phyloP scores from a whole-genome alignment of 2,113 vertebrate genomes.

The Sphaerodactylus townsendi region DNA sequence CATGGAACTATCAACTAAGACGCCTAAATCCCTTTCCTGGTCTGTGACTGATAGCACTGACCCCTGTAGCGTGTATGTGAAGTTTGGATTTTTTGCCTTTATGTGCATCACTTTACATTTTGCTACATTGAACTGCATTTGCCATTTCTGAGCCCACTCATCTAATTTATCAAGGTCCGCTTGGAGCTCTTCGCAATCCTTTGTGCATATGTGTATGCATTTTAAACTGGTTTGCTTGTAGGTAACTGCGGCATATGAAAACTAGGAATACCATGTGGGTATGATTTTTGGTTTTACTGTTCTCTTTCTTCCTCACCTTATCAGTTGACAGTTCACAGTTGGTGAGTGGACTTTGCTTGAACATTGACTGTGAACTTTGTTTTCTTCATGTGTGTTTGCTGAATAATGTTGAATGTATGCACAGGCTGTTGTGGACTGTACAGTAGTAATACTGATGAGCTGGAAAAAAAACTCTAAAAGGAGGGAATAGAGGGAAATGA shows the following conservation, averaged over 20 bases:
- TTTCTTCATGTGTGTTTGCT: not conserved
- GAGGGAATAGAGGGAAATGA: not conserved
- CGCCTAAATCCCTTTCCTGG: no score
- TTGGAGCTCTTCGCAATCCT: no score
- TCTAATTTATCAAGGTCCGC: no score
- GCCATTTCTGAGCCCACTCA: no score
- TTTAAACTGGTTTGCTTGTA: not conserved
- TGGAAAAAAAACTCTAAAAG: not conserved
- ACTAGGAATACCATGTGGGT: not conserved
- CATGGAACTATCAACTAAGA: no score
- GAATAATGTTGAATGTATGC: not conserved
- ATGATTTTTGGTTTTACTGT: not conserved
- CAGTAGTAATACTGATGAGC: not conserved
- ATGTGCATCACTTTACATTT: no score
- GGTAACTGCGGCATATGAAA: not conserved
- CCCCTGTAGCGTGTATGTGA: no score
- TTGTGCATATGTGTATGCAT: not conserved
- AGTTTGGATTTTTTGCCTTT: no score
- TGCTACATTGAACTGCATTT: no score
- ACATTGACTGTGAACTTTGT: not conserved
- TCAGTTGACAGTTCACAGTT: not conserved
- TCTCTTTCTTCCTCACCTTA: not conserved
- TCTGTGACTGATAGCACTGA: no score
- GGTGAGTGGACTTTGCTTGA: not conserved
- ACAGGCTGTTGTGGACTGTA: not conserved